A percentile compares a stretch with the other conserved stretches of the same genome.
Conservation (phyloP, 1,140 invertebrate species). For the Drosophila trapezifrons region DNA sequence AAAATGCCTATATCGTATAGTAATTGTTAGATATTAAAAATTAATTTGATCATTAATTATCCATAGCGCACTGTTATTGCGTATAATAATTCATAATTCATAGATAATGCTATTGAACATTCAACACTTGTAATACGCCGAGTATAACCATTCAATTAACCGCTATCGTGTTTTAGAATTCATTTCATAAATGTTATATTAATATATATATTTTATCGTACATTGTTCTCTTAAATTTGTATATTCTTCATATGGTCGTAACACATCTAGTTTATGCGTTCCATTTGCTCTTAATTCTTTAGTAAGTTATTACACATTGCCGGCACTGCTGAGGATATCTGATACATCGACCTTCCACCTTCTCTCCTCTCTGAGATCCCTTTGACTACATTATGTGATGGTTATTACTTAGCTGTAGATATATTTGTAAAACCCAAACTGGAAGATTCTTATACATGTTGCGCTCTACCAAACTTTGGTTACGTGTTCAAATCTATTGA, state of each 20-base stretch:
- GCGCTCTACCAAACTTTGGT: slow-evolving; percentile 33
- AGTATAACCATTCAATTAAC: slow-evolving; percentile 58
- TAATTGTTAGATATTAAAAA: slow-evolving; percentile 40
- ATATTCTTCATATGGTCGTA: slow-evolving; percentile 47
- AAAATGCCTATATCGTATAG: slow-evolving; percentile 35
- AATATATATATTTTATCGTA: slow-evolving; percentile 42
- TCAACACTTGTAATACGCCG: slow-evolving; percentile 75
- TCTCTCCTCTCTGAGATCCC: slow-evolving; percentile 7
- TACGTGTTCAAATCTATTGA: slow-evolving; percentile 33
- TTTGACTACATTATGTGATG: slow-evolving; percentile 44
- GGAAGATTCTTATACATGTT: slow-evolving; percentile 68
- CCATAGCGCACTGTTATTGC: slow-evolving; percentile 48
- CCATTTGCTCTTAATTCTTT: slow-evolving; percentile 56
- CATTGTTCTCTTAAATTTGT: slow-evolving; percentile 41
- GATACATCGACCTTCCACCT: neutral
- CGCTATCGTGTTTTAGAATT: slow-evolving; percentile 44
- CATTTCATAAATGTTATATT: slow-evolving; percentile 40
- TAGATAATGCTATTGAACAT: slow-evolving; percentile 78
- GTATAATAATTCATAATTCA: slow-evolving; percentile 70
- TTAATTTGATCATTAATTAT: slow-evolving; percentile 45
- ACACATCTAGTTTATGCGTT: slow-evolving; percentile 58
- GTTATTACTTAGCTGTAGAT: slow-evolving; percentile 28
- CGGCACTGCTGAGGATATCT: slow-evolving; percentile 61
- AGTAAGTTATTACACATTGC: slow-evolving; percentile 75
- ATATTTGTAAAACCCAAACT: slow-evolving; percentile 46